Conservation (phyloP, 2,113 vertebrate species). For the Thamnaconus septentrionalis region DNA sequence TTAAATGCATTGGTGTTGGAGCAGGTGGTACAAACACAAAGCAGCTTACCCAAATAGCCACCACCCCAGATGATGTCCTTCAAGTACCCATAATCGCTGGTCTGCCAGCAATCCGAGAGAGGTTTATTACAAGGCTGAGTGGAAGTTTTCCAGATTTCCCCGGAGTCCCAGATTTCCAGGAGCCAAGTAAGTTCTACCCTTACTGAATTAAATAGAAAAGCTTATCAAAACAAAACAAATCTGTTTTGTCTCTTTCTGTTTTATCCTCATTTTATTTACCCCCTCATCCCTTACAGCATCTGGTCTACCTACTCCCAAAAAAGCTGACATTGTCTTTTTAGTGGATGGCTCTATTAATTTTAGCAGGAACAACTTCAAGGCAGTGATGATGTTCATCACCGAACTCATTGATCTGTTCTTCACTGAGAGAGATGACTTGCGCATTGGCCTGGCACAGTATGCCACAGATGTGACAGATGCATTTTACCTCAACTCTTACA, state of each 20-base stretch:
- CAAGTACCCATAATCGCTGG: conserved; percentile 79
- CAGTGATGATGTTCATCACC: conserved; percentile 82
- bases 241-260: neutral
- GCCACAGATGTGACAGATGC: conserved; percentile 86
- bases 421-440: conserved; percentile 81
- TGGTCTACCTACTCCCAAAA: conserved; percentile 67
- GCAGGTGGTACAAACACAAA: conserved; percentile 71
- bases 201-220: neutral
- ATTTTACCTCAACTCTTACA: conserved; percentile 87
- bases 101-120: conserved; percentile 72
- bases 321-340: conserved; percentile 94
- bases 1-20: conserved; percentile 85
- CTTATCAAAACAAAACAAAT: neutral
- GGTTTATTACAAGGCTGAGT: conserved; percentile 68
- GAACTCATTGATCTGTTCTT: conserved; percentile 86
- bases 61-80: conserved; percentile 71
- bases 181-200: conserved; percentile 58
- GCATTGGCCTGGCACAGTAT: conserved; percentile 88
- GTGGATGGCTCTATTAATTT: conserved; percentile 95
- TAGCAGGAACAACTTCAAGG: conserved; percentile 80
- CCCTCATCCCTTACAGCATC: conserved; percentile 10
- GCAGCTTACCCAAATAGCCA: conserved; percentile 81
- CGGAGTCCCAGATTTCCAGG: neutral
- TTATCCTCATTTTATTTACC: neutral
- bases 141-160: conserved; percentile 12